Evolutionary conservation across 53 echinoderm and acorn worm genomes (phyloP), one percentile per base, ranked within the genome.

Genomic region (Zoroaster sp.): DNA sequence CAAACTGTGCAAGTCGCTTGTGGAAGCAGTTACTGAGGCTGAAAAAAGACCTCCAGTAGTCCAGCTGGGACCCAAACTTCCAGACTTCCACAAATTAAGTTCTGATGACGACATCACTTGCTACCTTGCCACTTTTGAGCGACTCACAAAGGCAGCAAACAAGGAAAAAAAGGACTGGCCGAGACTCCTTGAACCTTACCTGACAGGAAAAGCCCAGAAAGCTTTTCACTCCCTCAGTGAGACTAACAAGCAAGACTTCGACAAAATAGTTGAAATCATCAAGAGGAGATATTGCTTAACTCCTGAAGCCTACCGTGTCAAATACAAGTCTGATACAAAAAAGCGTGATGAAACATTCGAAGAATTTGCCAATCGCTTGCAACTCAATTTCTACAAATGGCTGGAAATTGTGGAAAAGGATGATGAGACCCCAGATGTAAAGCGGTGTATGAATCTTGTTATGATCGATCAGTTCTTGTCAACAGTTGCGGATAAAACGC

Each of bases 271-370:
- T n/a, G 70, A 78, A 46, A 78, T 87, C 6, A 93, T 90, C 21
- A 21, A 72, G 3, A 43, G 86, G 31, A 33, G 90, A 35, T 93
- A 93, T 49, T 55, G 77, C 17, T 52, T 87, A 3, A 91, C 94
- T 17, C 77, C 88, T 3, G 91, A 94, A 41, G 21, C 91, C 9
- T 94, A 91, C n/a, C 36, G 94, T 34, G 88, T 86, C 6, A 91
- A 75, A 59, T 94, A 81, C 40, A 74, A 70, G 8, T 42, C 81
- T 35, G 73, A 83, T 43, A 9, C 47, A 10, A 92, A 83, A 49
- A 18, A 41, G 20, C 28, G 36, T 1, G 71, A 66, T 77, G 89
- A 92, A 49, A 92, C 89, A 1, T 89, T 92, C 40, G 83, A 76
- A 44, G 89, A 92, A 1, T 92, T 30, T 74, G 83, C 75, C 9